Evolutionary conservation across 64 coral and sea anemone genomes (phyloP).

Genomic region (Stylophora pistillata): DNA sequence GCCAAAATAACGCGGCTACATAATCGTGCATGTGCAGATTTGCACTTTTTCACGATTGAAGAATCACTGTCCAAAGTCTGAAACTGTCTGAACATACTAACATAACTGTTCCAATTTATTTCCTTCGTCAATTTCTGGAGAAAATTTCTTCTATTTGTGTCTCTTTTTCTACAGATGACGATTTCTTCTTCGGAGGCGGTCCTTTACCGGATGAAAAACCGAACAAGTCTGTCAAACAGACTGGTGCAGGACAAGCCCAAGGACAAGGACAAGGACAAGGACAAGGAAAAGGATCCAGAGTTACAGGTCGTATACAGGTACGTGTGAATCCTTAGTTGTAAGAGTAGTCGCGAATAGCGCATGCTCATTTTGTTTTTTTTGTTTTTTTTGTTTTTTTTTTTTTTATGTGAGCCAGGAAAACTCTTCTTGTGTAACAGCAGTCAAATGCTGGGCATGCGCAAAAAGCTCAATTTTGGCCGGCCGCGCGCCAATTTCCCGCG

Average conservation of each 20-base stretch:
- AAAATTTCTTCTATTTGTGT: not conserved
- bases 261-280: not conserved
- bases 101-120: not conserved
- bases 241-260: too few species aligned
- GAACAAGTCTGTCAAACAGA: slow-evolving; percentile 28
- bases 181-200: slow-evolving; percentile 71
- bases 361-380: not conserved
- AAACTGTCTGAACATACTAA: not conserved
- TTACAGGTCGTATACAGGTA: slow-evolving; percentile 76
- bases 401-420: too few species aligned
- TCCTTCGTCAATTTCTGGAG: not conserved
- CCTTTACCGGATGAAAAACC: slow-evolving; percentile 44
- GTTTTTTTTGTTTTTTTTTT: too few species aligned
- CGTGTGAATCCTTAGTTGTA: not conserved
- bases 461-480: not conserved
- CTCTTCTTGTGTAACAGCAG: too few species aligned
- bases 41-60: too few species aligned
- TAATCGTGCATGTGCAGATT: too few species aligned
- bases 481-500: too few species aligned
- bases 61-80: too few species aligned
- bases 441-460: too few species aligned
- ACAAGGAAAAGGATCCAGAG: slow-evolving; percentile 36
- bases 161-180: slow-evolving; percentile 20
- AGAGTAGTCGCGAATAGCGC: not conserved
- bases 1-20: too few species aligned